Conservation (phyloP, 2,888 invertebrate genomes). For the Drosophila austrosaltans region DNA sequence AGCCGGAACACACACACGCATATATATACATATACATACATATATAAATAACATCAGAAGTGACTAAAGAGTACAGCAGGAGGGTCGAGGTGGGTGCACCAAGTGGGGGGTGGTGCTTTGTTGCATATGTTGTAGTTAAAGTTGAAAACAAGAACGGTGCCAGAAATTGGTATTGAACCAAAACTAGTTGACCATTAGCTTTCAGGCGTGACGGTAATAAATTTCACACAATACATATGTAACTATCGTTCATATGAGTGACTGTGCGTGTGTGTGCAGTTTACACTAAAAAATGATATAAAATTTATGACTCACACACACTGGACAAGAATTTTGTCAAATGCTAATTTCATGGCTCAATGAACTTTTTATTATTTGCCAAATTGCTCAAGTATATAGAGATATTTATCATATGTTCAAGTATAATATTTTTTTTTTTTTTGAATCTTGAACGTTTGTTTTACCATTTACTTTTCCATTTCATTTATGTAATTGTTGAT, state of each 20-base stretch:
- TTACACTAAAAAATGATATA: constrained; percentile 51
- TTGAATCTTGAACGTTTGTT: not conserved
- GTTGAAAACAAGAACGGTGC: constrained; percentile 22
- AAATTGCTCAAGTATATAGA: not conserved
- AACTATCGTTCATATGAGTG: constrained; percentile 31
- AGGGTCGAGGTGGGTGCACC: not conserved
- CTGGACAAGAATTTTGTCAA: constrained; percentile 65
- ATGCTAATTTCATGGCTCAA: constrained; percentile 74
- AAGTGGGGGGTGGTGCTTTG: not conserved
- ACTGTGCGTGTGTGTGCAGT: constrained; percentile 23
- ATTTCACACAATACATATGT: constrained; percentile 58
- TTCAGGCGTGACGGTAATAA: constrained; percentile 69
- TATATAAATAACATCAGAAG: constrained; percentile 50
- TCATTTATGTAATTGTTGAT: not conserved
- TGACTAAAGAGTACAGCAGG: not conserved
- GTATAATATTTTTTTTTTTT: not conserved
- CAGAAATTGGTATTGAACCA: constrained; percentile 16
- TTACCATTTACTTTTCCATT: not conserved
- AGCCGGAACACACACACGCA: constrained; percentile 29
- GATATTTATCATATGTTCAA: constrained; percentile 2
- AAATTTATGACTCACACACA: constrained; percentile 44
- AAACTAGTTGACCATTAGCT: constrained; percentile 38
- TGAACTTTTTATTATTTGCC: constrained; percentile 21
- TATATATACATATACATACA: not conserved
- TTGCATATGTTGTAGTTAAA: constrained; percentile 31